phyloP scores from a whole-genome alignment of 2,797 vertebrate genomes.

The Poecilia velifera region DNA sequence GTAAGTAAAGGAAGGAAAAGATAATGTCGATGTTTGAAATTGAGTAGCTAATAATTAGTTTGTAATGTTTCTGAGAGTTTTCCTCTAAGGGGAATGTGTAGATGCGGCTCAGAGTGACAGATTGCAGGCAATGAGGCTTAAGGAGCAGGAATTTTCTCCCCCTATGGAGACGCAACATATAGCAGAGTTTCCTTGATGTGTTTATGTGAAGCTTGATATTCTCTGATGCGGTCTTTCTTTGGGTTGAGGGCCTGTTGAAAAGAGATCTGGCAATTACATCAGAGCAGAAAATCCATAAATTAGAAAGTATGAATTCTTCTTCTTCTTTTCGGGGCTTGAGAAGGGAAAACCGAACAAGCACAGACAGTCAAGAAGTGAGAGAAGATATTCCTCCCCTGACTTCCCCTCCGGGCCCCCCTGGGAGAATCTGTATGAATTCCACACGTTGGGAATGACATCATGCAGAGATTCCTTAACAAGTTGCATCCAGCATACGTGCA shows the following conservation, averaged over 20 bases:
- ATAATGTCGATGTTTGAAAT: slow-evolving; percentile 34
- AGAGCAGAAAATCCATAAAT: slow-evolving; percentile 29
- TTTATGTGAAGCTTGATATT: slow-evolving; percentile 25
- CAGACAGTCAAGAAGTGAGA: slow-evolving; percentile 31
- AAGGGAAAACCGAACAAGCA: slow-evolving; percentile 30
- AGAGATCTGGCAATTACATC: slow-evolving; percentile 51
- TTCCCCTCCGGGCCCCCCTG: background rate
- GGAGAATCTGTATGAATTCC: slow-evolving; percentile 69
- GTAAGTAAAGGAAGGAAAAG: slow-evolving; percentile 16
- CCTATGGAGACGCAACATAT: slow-evolving; percentile 38
- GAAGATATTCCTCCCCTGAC: slow-evolving; percentile 28
- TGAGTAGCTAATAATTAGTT: slow-evolving; percentile 40
- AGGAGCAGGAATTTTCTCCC: slow-evolving; percentile 40
- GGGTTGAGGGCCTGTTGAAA: slow-evolving; percentile 53
- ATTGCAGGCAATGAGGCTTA: slow-evolving; percentile 27
- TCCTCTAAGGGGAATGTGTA: slow-evolving; percentile 21
- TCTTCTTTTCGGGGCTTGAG: slow-evolving; percentile 28
- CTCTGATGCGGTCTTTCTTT: slow-evolving; percentile 36
- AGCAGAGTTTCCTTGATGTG: slow-evolving; percentile 48
- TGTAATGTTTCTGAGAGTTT: slow-evolving; percentile 17
- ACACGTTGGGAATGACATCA: slow-evolving; percentile 74
- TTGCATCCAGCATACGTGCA: slow-evolving; percentile 72
- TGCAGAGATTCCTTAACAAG: slow-evolving; percentile 79
- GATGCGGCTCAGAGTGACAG: slow-evolving; percentile 15
- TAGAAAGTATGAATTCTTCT: slow-evolving; percentile 46